Evolutionary conservation across 2,113 vertebrate genomes (phyloP).

Genomic region (Butorides virescens): DNA sequence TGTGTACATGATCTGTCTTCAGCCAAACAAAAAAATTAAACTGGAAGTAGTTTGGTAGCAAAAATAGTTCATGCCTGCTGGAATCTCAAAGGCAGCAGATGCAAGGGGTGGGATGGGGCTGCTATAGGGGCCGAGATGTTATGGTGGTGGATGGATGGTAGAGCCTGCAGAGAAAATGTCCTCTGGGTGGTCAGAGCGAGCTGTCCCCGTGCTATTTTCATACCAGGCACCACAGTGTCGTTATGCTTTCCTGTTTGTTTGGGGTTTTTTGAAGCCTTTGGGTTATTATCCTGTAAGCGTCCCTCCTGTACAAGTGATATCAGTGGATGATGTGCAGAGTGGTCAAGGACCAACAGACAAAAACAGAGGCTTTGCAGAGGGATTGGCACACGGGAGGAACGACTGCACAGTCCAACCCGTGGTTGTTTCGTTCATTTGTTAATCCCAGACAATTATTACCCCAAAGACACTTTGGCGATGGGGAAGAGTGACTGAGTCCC

Average conservation of each 20-base stretch:
- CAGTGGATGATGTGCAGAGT: fast-evolving
- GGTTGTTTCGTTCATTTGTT: not conserved
- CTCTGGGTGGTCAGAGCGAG: not conserved
- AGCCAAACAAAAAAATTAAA: not conserved
- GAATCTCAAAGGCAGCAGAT: not conserved
- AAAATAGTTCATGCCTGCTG: not conserved
- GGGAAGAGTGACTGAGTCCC: not conserved
- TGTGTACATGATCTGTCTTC: not conserved
- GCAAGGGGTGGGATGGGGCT: not conserved
- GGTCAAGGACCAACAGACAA: not conserved
- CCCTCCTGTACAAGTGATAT: fast-evolving
- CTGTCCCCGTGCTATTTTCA: not conserved
- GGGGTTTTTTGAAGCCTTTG: not conserved
- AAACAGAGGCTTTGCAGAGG: not conserved
- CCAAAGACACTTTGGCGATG: not conserved
- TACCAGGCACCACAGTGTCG: fast-evolving
- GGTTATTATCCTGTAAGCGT: not conserved
- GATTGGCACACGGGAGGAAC: not conserved
- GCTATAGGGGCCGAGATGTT: fast-evolving
- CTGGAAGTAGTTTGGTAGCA: not conserved
- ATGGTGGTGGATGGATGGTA: fast-evolving
- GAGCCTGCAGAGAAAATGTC: not conserved
- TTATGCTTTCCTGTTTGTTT: not conserved
- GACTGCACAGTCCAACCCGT: fast-evolving
- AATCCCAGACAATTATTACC: not conserved